Evolutionary conservation across 2,797 vertebrate genomes (phyloP).

Genomic region (Argyrosomus regius): DNA sequence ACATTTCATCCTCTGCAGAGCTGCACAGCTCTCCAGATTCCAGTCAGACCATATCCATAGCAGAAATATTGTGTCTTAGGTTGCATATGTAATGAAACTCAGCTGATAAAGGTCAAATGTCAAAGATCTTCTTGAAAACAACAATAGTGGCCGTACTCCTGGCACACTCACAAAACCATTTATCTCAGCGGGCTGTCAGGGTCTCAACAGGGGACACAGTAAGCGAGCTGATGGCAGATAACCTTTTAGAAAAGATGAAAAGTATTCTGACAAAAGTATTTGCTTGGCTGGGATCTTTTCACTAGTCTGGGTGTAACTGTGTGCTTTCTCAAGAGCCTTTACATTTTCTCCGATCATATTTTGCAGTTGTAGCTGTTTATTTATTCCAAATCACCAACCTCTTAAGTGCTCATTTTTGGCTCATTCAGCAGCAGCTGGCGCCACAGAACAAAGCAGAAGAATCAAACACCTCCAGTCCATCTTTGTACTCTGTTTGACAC

Average conservation of each 20-base stretch:
- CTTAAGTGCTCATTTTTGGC: constrained; percentile 29
- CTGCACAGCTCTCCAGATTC: constrained; percentile 23
- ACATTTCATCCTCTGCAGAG: constrained; percentile 32
- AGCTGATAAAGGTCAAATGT: constrained; percentile 56
- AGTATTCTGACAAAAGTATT: constrained; percentile 42
- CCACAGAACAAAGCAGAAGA: constrained; percentile 29
- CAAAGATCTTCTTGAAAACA: constrained; percentile 36
- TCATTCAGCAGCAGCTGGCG: constrained; percentile 34
- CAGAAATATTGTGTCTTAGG: constrained; percentile 16
- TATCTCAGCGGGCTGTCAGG: constrained; percentile 45
- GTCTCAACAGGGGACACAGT: constrained; percentile 40
- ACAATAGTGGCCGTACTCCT: background rate
- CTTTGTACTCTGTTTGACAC: constrained; percentile 39
- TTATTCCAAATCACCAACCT: constrained; percentile 31
- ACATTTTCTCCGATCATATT: constrained; percentile 16
- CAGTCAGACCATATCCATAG: constrained; percentile 3
- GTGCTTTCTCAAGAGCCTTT: constrained; percentile 23
- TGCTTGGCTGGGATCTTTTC: constrained; percentile 35
- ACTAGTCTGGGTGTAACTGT: background rate
- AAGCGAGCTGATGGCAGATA: constrained; percentile 60
- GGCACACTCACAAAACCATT: constrained; percentile 36
- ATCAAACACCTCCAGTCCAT: constrained; percentile 49
- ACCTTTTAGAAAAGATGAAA: constrained; percentile 64
- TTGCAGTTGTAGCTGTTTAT: constrained; percentile 20
- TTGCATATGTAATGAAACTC: constrained; percentile 41